Evolutionary conservation across 2,888 invertebrate genomes (phyloP).

Genomic region (Eretmocerus hayati): DNA sequence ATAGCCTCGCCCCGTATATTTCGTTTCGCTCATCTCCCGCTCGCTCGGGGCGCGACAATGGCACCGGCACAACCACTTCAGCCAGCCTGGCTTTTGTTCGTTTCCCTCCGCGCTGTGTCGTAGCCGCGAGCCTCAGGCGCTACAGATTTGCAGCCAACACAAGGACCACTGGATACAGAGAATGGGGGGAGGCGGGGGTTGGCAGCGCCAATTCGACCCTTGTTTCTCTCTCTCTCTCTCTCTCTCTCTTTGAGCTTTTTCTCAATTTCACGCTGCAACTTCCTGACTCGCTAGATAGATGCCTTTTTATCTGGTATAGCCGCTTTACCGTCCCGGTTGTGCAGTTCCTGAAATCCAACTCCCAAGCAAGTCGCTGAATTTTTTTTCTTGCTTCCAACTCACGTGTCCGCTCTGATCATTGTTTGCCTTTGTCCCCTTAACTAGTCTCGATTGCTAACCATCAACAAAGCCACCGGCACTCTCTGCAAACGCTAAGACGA

Average conservation of each 20-base stretch:
- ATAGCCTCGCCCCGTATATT: constrained; percentile 12
- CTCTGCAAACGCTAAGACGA: background rate
- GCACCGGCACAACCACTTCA: constrained; percentile 16
- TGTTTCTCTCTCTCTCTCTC: constrained; percentile 8
- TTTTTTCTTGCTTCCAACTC: background rate
- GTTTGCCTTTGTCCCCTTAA: background rate
- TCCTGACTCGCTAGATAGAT: constrained; percentile 3
- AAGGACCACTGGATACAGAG: background rate
- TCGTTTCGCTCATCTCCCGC: constrained; percentile 3
- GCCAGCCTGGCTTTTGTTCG: constrained; percentile 18
- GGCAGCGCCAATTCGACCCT: background rate
- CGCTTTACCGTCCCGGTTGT: background rate
- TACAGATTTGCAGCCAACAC: background rate
- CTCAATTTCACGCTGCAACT: constrained; percentile 16
- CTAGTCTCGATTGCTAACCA: background rate
- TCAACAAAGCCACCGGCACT: background rate
- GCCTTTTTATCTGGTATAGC: background rate
- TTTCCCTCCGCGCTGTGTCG: background rate
- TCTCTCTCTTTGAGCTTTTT: constrained; percentile 4
- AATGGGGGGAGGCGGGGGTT: background rate
- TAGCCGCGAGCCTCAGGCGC: background rate
- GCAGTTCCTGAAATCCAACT: background rate
- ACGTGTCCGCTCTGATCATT: background rate
- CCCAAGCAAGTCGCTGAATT: background rate
- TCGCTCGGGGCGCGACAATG: constrained; percentile 14